These are phyloP conservation scores for Aphodius granarius DNA, from an alignment of 2,888 invertebrate species.

Conservation along the genomic window DNA sequence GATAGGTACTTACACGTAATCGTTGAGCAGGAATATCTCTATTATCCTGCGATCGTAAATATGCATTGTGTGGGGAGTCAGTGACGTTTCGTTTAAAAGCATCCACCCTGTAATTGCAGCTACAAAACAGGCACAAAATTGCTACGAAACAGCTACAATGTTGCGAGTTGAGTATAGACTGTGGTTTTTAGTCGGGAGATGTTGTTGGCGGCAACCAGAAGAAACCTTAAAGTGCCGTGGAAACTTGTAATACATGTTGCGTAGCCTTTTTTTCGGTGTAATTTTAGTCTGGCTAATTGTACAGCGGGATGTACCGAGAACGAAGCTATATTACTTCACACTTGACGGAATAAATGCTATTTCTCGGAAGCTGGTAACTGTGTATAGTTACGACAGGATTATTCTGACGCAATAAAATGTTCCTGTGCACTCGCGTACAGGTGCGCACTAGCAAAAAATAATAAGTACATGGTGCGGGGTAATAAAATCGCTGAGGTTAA, in stretches of 20 bases:
- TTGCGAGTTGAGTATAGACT: not conserved
- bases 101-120: not conserved
- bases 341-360: not conserved
- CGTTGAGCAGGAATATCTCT: not conserved
- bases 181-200: not conserved
- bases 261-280: not conserved
- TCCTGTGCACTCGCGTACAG: not conserved
- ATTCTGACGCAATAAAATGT: not conserved
- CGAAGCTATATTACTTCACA: not conserved
- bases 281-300: not conserved
- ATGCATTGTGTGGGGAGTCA: not conserved
- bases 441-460: not conserved
- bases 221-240: not conserved
- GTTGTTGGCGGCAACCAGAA: not conserved
- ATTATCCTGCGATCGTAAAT: not conserved
- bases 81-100: not conserved
- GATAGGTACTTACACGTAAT: not conserved
- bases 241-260: not conserved
- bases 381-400: not conserved
- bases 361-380: not conserved
- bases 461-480: not conserved
- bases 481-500: not conserved
- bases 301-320: not conserved
- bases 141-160: not conserved
- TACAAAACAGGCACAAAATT: no score